Conservation (phyloP, 1,140 invertebrate genomes). For the Aphelinus atriplicis region DNA sequence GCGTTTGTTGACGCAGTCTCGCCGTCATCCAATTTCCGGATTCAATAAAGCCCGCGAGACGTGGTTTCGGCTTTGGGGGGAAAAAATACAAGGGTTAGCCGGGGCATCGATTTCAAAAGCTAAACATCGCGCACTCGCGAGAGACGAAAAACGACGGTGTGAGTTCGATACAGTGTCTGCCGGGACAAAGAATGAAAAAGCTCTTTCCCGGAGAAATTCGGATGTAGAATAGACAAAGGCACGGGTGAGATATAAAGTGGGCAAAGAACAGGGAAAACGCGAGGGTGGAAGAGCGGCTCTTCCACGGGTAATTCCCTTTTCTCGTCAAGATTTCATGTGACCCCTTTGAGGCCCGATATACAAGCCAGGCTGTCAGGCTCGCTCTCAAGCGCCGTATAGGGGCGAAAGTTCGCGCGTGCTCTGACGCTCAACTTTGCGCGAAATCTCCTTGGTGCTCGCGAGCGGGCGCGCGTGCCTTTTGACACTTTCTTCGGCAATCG, state of each 20-base stretch:
- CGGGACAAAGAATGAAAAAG: neutral
- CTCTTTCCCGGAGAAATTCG: neutral
- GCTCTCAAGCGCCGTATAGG: too few species aligned
- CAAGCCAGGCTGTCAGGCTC: too few species aligned
- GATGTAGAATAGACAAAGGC: slow-evolving; percentile 11
- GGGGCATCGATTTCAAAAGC: slow-evolving; percentile 14
- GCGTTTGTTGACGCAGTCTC: slow-evolving; percentile 9
- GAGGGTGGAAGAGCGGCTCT: neutral
- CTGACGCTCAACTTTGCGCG: slow-evolving; percentile 25
- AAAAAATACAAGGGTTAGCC: neutral
- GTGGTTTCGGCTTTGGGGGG: neutral
- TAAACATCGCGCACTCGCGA: neutral
- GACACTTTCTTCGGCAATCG: neutral
- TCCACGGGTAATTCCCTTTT: slow-evolving; percentile 12
- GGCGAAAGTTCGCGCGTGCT: neutral
- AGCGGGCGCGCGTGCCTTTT: neutral
- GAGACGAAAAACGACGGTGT: neutral
- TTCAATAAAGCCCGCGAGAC: slow-evolving; percentile 3
- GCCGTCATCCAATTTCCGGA: slow-evolving; percentile 6
- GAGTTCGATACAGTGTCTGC: neutral
- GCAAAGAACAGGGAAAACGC: neutral
- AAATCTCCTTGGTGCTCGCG: neutral
- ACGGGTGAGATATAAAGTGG: neutral
- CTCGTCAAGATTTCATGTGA: slow-evolving; percentile 26
- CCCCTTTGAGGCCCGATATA: slow-evolving; percentile 13